Evolutionary conservation across 2,888 invertebrate species (phyloP), one percentile per base, ranked within the genome.

Genomic region (Ypsolopha scabrella): DNA sequence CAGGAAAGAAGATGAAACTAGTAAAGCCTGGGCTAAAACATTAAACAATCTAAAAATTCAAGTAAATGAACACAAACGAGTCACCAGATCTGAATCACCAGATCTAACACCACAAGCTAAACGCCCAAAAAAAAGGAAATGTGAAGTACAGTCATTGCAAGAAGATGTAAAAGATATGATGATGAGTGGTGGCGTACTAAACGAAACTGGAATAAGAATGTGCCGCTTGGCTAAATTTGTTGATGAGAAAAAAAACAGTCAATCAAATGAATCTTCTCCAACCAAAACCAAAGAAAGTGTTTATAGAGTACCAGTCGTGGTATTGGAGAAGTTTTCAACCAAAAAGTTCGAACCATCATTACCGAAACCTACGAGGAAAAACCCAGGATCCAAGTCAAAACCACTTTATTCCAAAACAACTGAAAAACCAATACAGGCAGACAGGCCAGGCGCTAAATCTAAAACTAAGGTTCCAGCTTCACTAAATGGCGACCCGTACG

Each of bases 81-180:
- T 66, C 33, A 70, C 65, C 55, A 62, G 69, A 37, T 66, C 71
- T 7, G 65, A n/a, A n/a, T n/a, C n/a, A n/a, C n/a, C n/a, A n/a
- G n/a, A n/a, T n/a, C n/a, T n/a, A n/a, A n/a, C n/a, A n/a, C n/a
- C n/a, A n/a, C n/a, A n/a, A n/a, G n/a, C 35, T 49, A 43, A 39
- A 48, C 60, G 54, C 56, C 58, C 57, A 65, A 57, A 24, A 79
- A 58, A 76, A 75, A 58, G 72, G 75, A 55, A 48, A 48, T 55
- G 34, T 51, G 92, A 92, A 61, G 65, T 93, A 48, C 88, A 90
- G 60, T 83, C 87, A 67, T 75, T 93, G 1, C 92, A 92, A 58
- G 90, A 91, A 55, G 91, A 92, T 58, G 89, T 92, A 43, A 88
- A 90, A 59, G 91, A 92, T 62, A 92, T 91, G 89, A 91, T 91